These are phyloP conservation scores for Vidua chalybeata DNA, from an alignment of 2,113 vertebrate genomes.

Conservation along the genomic window DNA sequence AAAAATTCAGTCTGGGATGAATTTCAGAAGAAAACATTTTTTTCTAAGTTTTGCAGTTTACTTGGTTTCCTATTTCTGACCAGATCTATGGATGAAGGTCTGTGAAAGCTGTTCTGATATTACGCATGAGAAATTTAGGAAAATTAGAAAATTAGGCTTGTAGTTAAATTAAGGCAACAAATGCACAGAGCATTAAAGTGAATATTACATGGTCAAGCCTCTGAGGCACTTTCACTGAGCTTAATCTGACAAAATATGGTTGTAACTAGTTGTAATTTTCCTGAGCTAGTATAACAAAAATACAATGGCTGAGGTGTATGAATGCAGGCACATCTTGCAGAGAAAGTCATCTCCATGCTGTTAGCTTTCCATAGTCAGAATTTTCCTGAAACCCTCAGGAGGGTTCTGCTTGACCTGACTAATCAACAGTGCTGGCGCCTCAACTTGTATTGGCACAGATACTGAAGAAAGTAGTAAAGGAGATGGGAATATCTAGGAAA, in stretches of 20 bases:
- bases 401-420: not conserved
- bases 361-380: not conserved
- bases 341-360: not conserved
- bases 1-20: not conserved
- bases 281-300: not conserved
- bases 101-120: not conserved
- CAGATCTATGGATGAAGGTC: not conserved
- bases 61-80: not conserved
- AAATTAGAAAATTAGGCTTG: not conserved
- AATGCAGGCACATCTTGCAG: not conserved
- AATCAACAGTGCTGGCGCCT: not conserved
- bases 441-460: accelerated
- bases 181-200: not conserved
- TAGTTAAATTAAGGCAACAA: not conserved
- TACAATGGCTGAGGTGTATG: not conserved
- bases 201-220: not conserved
- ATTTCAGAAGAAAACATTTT: not conserved
- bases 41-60: not conserved
- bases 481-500: not conserved
- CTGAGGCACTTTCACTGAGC: not conserved
- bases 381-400: not conserved
- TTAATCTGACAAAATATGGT: not conserved
- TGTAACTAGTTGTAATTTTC: not conserved
- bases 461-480: not conserved
- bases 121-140: not conserved